These are phyloP conservation scores for Parthenolecanium corni DNA, from an alignment of 2,888 invertebrate genomes.

Conservation along the genomic window DNA sequence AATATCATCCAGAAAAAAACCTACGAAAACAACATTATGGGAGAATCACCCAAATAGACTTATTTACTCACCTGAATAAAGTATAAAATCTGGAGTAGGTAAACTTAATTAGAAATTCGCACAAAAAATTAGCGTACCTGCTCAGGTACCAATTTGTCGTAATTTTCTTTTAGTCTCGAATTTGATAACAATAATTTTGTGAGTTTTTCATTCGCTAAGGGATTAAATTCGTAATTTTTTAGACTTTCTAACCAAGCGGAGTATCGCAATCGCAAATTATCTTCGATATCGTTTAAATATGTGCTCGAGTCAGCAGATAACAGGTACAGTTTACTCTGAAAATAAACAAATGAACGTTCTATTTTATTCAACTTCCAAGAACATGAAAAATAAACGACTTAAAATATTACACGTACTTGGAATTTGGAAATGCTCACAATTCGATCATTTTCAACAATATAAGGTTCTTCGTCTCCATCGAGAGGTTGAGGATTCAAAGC, in stretches of 20 bases:
- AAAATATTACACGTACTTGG: conserved; percentile 40
- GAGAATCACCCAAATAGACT: too few relatives aligned
- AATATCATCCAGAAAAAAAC: too few relatives aligned
- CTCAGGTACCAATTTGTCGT: conserved; percentile 56
- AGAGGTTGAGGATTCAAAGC: conserved; percentile 55
- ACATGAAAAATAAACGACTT: not conserved
- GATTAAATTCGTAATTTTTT: conserved; percentile 38
- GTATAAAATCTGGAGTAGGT: too few relatives aligned
- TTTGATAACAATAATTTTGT: conserved; percentile 50
- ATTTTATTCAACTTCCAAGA: conserved; percentile 8
- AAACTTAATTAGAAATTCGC: too few relatives aligned
- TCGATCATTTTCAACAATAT: conserved; percentile 55
- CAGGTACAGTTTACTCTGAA: conserved; percentile 55
- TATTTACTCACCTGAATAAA: too few relatives aligned
- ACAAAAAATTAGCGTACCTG: not conserved
- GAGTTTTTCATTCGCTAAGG: conserved; percentile 47
- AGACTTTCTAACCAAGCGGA: conserved; percentile 49
- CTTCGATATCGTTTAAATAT: conserved; percentile 56
- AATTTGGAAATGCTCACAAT: conserved; percentile 49
- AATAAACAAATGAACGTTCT: conserved; percentile 29
- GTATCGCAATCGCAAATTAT: conserved; percentile 44
- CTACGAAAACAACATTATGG: too few relatives aligned
- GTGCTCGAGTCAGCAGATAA: conserved; percentile 61
- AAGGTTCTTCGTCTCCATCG: conserved; percentile 59
- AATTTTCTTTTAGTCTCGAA: conserved; percentile 48